Evolutionary conservation across 2,113 vertebrate species (phyloP).

Genomic region (Apodemus speciosus): DNA sequence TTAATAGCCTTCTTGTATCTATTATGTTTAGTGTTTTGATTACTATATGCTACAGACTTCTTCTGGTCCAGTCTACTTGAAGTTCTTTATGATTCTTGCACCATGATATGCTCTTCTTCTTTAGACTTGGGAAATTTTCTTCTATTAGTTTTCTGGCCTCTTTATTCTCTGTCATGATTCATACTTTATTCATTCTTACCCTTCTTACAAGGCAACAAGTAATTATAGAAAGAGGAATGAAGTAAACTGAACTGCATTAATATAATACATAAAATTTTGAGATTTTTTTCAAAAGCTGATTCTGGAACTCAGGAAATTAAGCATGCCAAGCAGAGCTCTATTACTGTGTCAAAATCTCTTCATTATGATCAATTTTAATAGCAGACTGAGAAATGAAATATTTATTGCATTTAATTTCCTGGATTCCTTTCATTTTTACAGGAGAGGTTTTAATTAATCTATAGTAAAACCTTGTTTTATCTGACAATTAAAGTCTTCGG

Average conservation of each 20-base stretch:
- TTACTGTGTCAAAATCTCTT: rapidly evolving
- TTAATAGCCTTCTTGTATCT: not conserved
- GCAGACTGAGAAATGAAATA: not conserved
- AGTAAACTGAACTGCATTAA: not conserved
- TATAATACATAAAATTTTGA: not conserved
- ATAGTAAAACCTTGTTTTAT: rapidly evolving
- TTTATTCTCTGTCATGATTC: not conserved
- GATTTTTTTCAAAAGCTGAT: not conserved
- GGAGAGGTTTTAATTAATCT: not conserved
- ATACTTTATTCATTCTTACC: not conserved
- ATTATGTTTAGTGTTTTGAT: not conserved
- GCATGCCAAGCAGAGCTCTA: not conserved
- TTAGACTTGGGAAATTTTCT: not conserved
- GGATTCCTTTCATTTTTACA: not conserved
- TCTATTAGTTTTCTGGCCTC: not conserved
- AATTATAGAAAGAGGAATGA: not conserved
- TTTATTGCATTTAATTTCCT: not conserved
- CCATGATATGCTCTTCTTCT: not conserved
- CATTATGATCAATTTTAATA: not conserved
- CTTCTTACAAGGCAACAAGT: not conserved
- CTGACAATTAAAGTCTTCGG: not conserved
- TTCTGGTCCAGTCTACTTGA: not conserved
- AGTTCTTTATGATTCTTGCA: not conserved
- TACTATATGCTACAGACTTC: not conserved
- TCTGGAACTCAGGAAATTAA: not conserved